Percentiles rank a stretch among this genome's conserved stretches.
Conservation (phyloP, 2,113 vertebrate species). For the Mastomys coucha region DNA sequence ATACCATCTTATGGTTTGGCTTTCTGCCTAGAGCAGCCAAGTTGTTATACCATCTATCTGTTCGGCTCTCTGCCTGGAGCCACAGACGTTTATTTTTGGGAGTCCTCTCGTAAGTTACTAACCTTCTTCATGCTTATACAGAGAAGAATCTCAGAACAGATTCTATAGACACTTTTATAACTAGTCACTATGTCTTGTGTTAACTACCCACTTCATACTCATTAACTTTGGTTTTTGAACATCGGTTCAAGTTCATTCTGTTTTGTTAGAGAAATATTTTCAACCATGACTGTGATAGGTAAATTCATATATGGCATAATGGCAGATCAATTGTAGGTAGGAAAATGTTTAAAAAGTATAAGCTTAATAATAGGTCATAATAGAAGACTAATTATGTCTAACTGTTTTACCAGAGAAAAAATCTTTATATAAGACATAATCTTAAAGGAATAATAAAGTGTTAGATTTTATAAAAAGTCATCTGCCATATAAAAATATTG, state of each 20-base stretch:
- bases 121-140: not conserved
- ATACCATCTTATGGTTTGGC: no score
- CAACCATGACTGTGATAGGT: not conserved
- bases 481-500: not conserved
- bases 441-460: slow-evolving; percentile 4
- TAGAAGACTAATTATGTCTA: not conserved
- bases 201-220: no score
- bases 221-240: not conserved
- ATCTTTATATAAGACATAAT: not conserved
- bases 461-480: not conserved
- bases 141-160: no score
- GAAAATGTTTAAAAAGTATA: not conserved
- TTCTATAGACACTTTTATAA: no score
- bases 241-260: not conserved
- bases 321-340: not conserved
- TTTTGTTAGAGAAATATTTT: not conserved
- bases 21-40: no score
- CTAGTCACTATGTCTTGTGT: no score
- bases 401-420: not conserved
- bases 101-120: not conserved
- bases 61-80: no score
- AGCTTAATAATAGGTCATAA: not conserved
- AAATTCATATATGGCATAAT: not conserved
- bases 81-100: no score
- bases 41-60: no score